These are phyloP conservation scores for Atrichornis clamosus DNA, from an alignment of 2,113 vertebrate genomes.

Conservation along the genomic window DNA sequence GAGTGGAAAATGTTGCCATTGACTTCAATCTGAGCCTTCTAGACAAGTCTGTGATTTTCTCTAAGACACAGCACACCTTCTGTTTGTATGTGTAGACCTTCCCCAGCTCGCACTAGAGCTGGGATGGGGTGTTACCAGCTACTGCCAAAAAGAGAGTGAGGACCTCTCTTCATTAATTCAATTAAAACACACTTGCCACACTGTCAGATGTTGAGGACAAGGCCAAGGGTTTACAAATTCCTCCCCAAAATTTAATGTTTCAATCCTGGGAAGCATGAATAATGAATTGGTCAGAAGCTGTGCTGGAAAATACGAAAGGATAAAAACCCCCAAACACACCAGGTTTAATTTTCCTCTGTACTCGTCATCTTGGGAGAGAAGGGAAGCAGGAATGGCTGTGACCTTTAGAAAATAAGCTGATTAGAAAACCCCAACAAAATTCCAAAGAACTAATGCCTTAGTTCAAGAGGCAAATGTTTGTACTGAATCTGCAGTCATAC, in stretches of 20 bases:
- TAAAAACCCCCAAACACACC: not conserved
- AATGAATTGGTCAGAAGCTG: not conserved
- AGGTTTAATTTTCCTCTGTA: not conserved
- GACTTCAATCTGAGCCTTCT: not conserved
- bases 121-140: not conserved
- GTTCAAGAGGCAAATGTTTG: not conserved
- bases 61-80: not conserved
- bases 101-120: not conserved
- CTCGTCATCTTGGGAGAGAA: accelerated
- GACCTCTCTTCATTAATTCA: not conserved
- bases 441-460: not conserved
- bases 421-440: not conserved
- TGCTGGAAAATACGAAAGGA: not conserved
- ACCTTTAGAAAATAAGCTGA: not conserved
- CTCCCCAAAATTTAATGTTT: not conserved
- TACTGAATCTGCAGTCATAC: not conserved
- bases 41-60: not conserved
- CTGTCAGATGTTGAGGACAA: not conserved
- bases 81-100: not conserved
- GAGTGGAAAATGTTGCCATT: not conserved
- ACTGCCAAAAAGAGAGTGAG: not conserved
- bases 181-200: not conserved
- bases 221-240: not conserved
- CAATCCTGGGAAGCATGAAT: not conserved
- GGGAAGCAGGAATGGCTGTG: not conserved